Conservation (phyloP, 2,888 invertebrate species). For the Auanema freiburgensis region DNA sequence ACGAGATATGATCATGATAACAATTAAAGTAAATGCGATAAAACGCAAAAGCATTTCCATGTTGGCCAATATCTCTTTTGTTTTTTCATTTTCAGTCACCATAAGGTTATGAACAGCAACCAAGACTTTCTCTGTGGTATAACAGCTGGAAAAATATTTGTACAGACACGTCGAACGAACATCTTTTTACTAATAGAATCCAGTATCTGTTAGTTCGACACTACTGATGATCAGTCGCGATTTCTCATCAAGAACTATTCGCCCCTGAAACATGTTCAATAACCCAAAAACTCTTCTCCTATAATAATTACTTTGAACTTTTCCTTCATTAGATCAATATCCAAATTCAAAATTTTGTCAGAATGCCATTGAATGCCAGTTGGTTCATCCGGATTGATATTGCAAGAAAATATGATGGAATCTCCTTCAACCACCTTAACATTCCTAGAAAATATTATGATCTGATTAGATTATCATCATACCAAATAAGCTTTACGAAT, state of each 20-base stretch:
- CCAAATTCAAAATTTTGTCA: conserved; percentile 17
- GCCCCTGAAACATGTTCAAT: conserved; percentile 8
- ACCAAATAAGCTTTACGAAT: conserved; percentile 25
- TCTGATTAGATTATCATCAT: neutral
- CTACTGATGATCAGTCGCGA: conserved; percentile 11
- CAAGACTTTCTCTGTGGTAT: conserved; percentile 34
- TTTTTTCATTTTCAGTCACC: conserved; percentile 32
- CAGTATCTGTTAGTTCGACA: conserved; percentile 9
- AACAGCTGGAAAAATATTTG: conserved; percentile 29
- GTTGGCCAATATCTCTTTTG: conserved; percentile 28
- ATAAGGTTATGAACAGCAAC: conserved; percentile 35
- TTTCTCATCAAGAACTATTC: conserved; percentile 13
- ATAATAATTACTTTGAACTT: conserved; percentile 12
- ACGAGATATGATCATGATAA: conserved; percentile 23
- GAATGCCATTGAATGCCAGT: conserved; percentile 38
- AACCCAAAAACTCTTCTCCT: neutral
- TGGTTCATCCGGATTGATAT: conserved; percentile 26
- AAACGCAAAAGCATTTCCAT: conserved; percentile 37
- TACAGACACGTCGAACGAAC: conserved; percentile 2
- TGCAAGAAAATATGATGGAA: conserved; percentile 33
- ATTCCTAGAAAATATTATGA: neutral
- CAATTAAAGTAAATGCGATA: conserved; percentile 30
- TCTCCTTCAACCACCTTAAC: conserved; percentile 27
- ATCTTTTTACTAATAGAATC: conserved; percentile 8
- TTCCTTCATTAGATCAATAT: conserved; percentile 18